A percentile compares a stretch with the other conserved stretches of the same genome.
Conservation (phyloP, 2,113 vertebrate genomes). For the Strix aluco region DNA sequence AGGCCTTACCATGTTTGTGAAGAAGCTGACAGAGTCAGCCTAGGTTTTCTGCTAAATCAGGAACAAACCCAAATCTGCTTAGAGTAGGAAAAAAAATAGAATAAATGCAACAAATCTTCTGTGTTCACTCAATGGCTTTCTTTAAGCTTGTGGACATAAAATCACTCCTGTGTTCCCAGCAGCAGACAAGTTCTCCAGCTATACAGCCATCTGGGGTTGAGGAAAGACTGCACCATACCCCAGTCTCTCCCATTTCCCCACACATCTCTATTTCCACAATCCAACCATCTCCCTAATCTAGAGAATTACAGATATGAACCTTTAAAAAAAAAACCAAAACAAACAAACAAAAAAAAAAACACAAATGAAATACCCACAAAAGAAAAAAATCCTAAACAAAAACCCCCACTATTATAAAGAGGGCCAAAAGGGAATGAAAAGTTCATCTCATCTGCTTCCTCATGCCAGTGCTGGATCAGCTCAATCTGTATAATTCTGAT, state of each 20-base stretch:
- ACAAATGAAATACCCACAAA: not conserved
- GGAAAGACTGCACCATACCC: not conserved
- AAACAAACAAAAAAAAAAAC: rapidly evolving
- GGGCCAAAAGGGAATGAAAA: not conserved
- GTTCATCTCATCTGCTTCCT: not conserved
- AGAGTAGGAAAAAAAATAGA: not conserved
- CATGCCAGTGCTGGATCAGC: not conserved
- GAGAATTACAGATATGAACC: not conserved
- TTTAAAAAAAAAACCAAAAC: not conserved
- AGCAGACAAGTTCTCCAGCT: not conserved
- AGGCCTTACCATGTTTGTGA: rapidly evolving
- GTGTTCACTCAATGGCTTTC: not conserved
- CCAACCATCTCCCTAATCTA: not conserved
- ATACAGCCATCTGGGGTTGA: not conserved
- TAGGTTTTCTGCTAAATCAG: not conserved
- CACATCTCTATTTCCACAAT: not conserved
- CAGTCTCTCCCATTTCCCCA: not conserved
- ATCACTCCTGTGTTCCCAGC: not conserved
- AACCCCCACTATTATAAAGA: not conserved
- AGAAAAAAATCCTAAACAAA: not conserved
- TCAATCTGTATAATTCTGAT: not conserved
- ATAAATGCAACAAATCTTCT: not conserved
- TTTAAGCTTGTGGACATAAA: not conserved
- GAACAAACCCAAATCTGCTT: not conserved
- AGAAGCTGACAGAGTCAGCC: not conserved